Base-by-base conservation (phyloP, 2,888 invertebrate species). In the Pedicia rivosa region DNA sequence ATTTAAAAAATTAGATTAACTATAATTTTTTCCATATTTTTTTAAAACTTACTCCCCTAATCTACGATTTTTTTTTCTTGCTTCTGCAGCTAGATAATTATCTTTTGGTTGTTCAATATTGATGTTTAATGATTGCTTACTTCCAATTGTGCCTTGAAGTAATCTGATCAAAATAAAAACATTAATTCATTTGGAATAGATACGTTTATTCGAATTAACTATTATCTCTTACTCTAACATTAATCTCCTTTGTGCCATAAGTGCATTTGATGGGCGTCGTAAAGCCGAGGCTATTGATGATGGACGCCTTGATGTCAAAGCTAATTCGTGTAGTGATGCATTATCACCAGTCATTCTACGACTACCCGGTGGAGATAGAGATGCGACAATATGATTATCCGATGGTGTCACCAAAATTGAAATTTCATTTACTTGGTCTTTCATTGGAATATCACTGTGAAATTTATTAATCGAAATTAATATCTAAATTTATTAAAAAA, bases 271-370 rank as follows among this genome's bases (percentile, higher is more conserved):
- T 5, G 71, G 71, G 17, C 71, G 62, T 4, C 72, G 64, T 40
- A 72, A 64, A 13, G 70, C 70, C 16, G 70, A 69, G 37, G 72
- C 67, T 42, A 72, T 70, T 2, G 68, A 66, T n/a, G 72, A 72
- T 1, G 71, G 68, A 20, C 72, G 64, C 48, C 72, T 17, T 9
- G 39, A 39, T 28, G 26, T 5, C 14, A 36, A 12, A 13, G 26
- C 25, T 17, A 25, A 25, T 26, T 33, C 37, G 6, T 20, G 24
- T 13, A 29, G 9, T 5, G 24, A 19, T 16, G 14, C 29, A 28
- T 31, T 25, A 27, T 35, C 35, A 26, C 20, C 30, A 12, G 39
- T 39, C 39, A 39, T 39, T 10, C 39, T 16, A 17, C 39, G 16
- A 32, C 39, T 39, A 10, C 39, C 28, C n/a, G 39, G 31, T 28